A percentile compares a stretch with the other conserved stretches of the same genome.
Evolutionary conservation across 2,113 vertebrate genomes (phyloP).

Genomic region (Struthio camelus): DNA sequence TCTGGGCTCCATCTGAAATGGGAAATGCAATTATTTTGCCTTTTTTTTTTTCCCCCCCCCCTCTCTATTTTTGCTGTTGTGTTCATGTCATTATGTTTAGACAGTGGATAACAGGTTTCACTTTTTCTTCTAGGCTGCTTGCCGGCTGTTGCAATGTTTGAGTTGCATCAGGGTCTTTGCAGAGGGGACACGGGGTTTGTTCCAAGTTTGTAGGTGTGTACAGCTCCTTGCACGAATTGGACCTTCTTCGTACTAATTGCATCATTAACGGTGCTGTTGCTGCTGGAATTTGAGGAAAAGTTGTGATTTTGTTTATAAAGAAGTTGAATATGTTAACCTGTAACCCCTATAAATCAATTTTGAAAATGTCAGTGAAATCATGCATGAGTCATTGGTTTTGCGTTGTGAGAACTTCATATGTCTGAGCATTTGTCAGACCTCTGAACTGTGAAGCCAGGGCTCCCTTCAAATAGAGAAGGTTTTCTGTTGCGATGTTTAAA

Average conservation of each 20-base stretch:
- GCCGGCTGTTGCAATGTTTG: not conserved
- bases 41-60: too few species aligned
- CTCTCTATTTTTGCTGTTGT: not conserved
- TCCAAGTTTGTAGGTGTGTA: not conserved
- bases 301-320: not conserved
- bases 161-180: not conserved
- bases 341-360: not conserved
- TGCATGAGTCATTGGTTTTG: accelerated
- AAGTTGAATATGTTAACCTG: not conserved
- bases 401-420: not conserved
- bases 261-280: accelerated
- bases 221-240: not conserved
- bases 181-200: too few species aligned
- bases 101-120: not conserved
- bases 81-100: not conserved
- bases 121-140: not conserved
- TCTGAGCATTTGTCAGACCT: accelerated
- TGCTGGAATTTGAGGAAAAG: not conserved
- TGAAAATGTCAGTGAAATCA: not conserved
- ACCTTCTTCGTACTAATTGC: not conserved
- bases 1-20: not conserved
- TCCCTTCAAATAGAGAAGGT: not conserved
- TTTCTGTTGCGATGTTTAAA: not conserved
- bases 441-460: not conserved
- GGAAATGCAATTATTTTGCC: not conserved